Conservation (phyloP, 2,113 vertebrate genomes). For the Pipa parva region DNA sequence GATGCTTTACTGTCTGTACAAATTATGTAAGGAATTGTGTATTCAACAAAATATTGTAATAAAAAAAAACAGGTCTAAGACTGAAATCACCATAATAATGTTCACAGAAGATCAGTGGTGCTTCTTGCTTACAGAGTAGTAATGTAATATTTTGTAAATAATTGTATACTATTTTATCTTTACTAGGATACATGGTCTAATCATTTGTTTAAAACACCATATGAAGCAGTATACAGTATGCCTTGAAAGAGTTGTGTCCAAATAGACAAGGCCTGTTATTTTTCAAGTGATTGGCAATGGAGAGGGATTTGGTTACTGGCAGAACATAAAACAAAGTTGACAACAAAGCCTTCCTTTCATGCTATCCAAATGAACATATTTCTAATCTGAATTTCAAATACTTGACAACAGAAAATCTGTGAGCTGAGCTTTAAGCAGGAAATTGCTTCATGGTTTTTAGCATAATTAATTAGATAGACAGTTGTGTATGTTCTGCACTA, state of each 20-base stretch:
- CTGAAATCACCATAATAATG: no score
- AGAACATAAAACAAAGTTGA: slow-evolving; percentile 72
- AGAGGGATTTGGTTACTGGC: slow-evolving; percentile 68
- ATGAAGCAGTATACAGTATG: slow-evolving; percentile 55
- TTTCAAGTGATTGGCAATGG: slow-evolving; percentile 61
- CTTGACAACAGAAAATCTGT: slow-evolving; percentile 75
- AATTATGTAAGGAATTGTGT: no score
- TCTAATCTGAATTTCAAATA: slow-evolving; percentile 86
- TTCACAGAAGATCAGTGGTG: no score
- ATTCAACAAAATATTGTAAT: no score
- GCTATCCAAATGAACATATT: slow-evolving; percentile 80
- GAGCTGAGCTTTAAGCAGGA: slow-evolving; percentile 74
- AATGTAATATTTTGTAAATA: background rate
- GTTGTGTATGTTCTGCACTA: slow-evolving; percentile 50
- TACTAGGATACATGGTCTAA: slow-evolving; percentile 5
- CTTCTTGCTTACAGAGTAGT: background rate
- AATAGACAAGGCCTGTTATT: slow-evolving; percentile 61
- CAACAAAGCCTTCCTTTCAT: slow-evolving; percentile 77
- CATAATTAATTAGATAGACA: slow-evolving; percentile 77
- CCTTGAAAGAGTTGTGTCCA: slow-evolving; percentile 54
- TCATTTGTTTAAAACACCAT: slow-evolving; percentile 52
- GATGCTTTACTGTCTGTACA: no score
- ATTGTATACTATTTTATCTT: background rate
- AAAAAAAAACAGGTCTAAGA: no score
- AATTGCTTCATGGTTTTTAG: slow-evolving; percentile 82